Percentiles rank a stretch among this genome's conserved stretches.
Conservation (phyloP, 1,140 invertebrate species). For the Globodera rostochiensis region DNA sequence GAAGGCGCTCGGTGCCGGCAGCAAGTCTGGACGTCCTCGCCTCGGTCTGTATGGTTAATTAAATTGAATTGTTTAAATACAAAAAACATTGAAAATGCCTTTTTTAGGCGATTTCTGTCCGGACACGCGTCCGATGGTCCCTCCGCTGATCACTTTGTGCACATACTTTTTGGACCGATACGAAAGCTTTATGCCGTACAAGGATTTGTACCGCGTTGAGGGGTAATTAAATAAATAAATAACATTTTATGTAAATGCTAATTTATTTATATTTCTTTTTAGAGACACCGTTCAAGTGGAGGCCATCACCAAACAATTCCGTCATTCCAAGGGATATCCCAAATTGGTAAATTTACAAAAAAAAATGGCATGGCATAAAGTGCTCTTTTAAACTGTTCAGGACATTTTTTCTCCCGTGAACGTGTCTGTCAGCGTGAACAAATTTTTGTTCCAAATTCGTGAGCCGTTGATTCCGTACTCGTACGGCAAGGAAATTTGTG, state of each 20-base stretch:
- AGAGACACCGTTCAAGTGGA: constrained; percentile 27
- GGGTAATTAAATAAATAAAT: constrained; percentile 9
- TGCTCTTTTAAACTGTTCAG: neutral
- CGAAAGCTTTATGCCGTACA: constrained; percentile 8
- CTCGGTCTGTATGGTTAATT: constrained; percentile 2
- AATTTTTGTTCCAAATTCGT: constrained; percentile 30
- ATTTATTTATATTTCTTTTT: neutral
- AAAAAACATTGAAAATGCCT: neutral
- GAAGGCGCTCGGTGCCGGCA: neutral
- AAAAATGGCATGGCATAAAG: neutral
- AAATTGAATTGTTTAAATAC: neutral
- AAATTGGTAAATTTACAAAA: constrained; percentile 16
- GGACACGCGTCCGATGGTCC: constrained; percentile 36
- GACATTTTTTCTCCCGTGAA: constrained; percentile 25
- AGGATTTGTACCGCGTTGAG: constrained; percentile 19
- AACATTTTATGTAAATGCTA: too few relatives aligned
- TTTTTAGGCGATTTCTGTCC: constrained; percentile 33
- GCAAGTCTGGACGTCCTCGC: constrained; percentile 19
- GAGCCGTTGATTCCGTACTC: constrained; percentile 36
- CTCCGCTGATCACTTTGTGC: constrained; percentile 31
- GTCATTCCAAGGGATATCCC: constrained; percentile 12
- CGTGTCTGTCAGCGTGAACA: constrained; percentile 28
- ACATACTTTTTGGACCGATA: constrained; percentile 28
- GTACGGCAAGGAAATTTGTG: constrained; percentile 34
- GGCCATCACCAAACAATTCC: constrained; percentile 23